phyloP scores from a whole-genome alignment of 2,888 invertebrate species.

The Rhagophthalmus giganteus region DNA sequence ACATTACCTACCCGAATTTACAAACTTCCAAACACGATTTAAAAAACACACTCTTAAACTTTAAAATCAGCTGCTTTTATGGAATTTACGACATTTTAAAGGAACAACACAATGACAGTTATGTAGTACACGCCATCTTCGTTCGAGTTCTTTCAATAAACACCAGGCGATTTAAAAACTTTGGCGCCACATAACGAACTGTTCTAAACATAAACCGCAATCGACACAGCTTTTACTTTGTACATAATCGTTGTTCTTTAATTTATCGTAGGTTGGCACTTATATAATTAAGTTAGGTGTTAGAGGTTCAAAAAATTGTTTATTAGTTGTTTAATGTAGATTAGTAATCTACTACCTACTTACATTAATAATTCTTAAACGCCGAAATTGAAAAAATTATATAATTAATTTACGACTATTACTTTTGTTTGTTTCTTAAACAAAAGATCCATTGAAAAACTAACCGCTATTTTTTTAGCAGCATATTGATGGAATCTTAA shows the following conservation, averaged over 20 bases:
- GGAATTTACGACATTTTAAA: conserved; percentile 33
- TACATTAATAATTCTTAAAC: too few relatives aligned
- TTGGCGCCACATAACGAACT: conserved; percentile 29
- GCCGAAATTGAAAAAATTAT: too few relatives aligned
- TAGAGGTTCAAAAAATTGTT: background rate
- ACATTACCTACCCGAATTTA: conserved; percentile 18
- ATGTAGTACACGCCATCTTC: conserved; percentile 32
- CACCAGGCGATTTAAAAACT: conserved; percentile 22
- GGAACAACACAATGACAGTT: conserved; percentile 37
- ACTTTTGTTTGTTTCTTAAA: too few relatives aligned
- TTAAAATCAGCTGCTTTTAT: conserved; percentile 30
- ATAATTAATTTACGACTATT: too few relatives aligned
- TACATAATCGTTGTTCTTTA: background rate
- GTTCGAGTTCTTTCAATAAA: conserved; percentile 13
- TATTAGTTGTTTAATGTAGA: background rate
- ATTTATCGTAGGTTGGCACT: too few relatives aligned
- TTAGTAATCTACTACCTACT: too few relatives aligned
- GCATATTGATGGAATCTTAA: too few relatives aligned
- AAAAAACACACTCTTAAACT: conserved; percentile 8
- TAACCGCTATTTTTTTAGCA: too few relatives aligned
- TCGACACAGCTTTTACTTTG: background rate
- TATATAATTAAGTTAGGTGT: too few relatives aligned
- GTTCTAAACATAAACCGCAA: background rate
- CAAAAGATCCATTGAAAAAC: too few relatives aligned
- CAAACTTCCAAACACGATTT: conserved; percentile 1